Conservation (phyloP, 2,797 vertebrate genomes). For the Eulemur coronatus region DNA sequence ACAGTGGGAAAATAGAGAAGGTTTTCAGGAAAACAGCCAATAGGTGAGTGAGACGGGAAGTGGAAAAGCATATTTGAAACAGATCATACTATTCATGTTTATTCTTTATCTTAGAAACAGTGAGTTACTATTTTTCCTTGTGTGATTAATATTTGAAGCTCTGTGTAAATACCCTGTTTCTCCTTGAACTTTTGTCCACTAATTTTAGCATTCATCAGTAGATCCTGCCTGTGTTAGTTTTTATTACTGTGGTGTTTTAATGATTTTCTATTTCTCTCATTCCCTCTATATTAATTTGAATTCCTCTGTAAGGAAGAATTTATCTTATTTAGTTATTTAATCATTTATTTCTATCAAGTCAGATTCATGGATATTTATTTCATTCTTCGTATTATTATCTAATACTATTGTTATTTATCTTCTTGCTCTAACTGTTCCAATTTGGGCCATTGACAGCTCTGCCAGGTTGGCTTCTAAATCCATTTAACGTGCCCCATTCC, state of each 20-base stretch:
- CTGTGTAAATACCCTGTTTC: not conserved
- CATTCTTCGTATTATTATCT: not conserved
- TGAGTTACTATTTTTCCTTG: not conserved
- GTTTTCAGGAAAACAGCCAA: not conserved
- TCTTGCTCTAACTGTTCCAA: not conserved
- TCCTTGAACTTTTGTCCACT: not conserved
- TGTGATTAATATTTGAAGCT: constrained; percentile 21
- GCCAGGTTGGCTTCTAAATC: not conserved
- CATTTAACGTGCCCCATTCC: not conserved
- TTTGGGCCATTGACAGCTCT: not conserved
- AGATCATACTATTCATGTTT: not conserved
- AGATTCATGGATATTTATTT: not conserved
- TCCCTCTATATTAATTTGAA: not conserved
- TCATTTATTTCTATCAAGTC: not conserved
- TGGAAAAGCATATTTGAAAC: not conserved
- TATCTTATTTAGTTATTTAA: not conserved
- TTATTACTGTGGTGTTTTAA: not conserved
- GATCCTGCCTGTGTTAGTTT: not conserved
- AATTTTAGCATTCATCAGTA: not conserved
- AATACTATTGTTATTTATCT: not conserved
- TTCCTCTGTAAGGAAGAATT: not conserved
- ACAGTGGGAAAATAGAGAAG: not conserved
- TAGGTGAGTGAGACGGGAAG: not conserved
- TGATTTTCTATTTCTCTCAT: not conserved
- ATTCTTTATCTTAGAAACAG: not conserved